Evolutionary conservation across 2,113 vertebrate genomes (phyloP).

Genomic region (Nicator chloris): DNA sequence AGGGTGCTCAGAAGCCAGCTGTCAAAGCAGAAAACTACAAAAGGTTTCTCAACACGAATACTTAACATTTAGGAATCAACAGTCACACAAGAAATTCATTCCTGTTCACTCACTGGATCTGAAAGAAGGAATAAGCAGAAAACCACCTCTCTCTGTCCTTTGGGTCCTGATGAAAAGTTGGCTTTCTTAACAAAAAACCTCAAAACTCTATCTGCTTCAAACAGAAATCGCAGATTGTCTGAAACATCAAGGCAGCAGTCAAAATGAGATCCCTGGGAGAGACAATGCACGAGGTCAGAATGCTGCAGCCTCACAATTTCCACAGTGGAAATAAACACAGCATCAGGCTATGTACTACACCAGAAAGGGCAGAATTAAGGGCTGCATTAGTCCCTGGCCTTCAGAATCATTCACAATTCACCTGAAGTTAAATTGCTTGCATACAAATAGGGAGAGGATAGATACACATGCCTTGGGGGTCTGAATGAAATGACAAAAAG

Average conservation of each 20-base stretch:
- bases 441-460: background rate
- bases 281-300: background rate
- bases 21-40: background rate
- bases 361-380: background rate
- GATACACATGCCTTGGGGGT: background rate
- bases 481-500: background rate
- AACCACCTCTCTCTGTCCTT: background rate
- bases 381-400: background rate
- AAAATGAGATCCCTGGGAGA: slow-evolving; percentile 8
- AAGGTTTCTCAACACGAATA: background rate
- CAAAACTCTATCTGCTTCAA: slow-evolving; percentile 15
- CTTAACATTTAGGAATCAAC: background rate
- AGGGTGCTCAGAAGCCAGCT: background rate
- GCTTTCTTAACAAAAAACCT: background rate
- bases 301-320: background rate
- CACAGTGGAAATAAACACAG: background rate
- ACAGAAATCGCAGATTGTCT: background rate
- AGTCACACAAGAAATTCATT: background rate
- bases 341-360: background rate
- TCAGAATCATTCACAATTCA: background rate
- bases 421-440: background rate
- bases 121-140: background rate
- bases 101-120: background rate
- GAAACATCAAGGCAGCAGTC: slow-evolving; percentile 11
- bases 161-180: slow-evolving; percentile 8